Evolutionary conservation across 1,140 invertebrate genomes (phyloP), one percentile per base, ranked within the genome.

Genomic region (Pristionchus pacificus): DNA sequence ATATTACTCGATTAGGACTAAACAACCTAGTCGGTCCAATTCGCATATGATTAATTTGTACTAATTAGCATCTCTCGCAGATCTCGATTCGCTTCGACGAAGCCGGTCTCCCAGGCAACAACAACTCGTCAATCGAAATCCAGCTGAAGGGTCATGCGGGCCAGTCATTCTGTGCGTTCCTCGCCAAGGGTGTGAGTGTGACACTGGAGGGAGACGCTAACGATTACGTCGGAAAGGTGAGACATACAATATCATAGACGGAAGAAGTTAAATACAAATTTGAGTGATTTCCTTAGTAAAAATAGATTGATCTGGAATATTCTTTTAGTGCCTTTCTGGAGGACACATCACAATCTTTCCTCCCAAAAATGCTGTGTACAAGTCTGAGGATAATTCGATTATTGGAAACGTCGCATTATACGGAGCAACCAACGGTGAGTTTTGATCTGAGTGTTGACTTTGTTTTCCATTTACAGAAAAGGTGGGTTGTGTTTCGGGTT

Each of bases 151-250:
- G 96, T 10, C 95, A 93, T n/a, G 96, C 95, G 30, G 96, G 96
- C 32, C 96, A 99, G 86, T 97, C 93, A 83, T 98, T 99, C 86
- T 94, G 96, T 85, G 95, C 95, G n/a, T 99, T 98, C 86, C 85
- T 98, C 72, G 90, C 91, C 0, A 91, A 90, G 72, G 96, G 96
- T 32, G 88, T 98, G 70, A 90, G 90, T 75, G 90, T 97, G 1
- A 92, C 89, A 14, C 87, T 98, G 2, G 94, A 96, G 86, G 96
- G 96, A 65, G 96, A 98, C 87, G 91, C 95, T 61, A 98, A 98
- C 85, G 96, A 99, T 86, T 98, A 98, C 86, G 95, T 98, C 71
- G 95, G 93, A 86, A 91, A 91, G 85, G 88, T 89, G 77, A 65
- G 29, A n/a, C 25, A 61, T 15, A 13, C 1, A 27, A 27, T 61